Evolutionary conservation across 2,797 vertebrate species (phyloP).

Genomic region (Lindbergichthys nudifrons): DNA sequence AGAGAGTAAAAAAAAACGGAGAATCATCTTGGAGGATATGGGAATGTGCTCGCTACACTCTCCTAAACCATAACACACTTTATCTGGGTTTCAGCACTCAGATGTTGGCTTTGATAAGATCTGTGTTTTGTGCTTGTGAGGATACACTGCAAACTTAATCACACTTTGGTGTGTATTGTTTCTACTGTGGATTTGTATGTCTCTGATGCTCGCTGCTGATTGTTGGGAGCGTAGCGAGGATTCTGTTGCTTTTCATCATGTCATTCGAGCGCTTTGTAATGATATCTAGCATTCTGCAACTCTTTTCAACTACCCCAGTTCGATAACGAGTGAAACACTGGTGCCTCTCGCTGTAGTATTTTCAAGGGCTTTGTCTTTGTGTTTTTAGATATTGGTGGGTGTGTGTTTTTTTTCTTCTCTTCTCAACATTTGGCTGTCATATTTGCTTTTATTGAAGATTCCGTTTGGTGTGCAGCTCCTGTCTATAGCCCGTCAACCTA

Average conservation of each 20-base stretch:
- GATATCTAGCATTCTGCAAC: slow-evolving; percentile 52
- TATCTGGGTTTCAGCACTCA: slow-evolving; percentile 31
- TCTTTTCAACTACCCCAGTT: slow-evolving; percentile 49
- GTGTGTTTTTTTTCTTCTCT: slow-evolving; percentile 24
- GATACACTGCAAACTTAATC: slow-evolving; percentile 41
- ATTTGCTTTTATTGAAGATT: slow-evolving; percentile 79
- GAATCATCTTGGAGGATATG: slow-evolving; percentile 49
- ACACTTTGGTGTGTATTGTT: slow-evolving; percentile 39
- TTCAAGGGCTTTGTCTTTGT: slow-evolving; percentile 65
- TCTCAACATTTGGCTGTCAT: slow-evolving; percentile 72
- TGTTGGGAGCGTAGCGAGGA: slow-evolving; percentile 8
- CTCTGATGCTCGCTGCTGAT: slow-evolving; percentile 45
- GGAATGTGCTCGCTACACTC: slow-evolving; percentile 50
- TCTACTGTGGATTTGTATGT: slow-evolving; percentile 26
- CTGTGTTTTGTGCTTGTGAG: slow-evolving; percentile 14
- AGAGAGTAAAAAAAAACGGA: slow-evolving; percentile 5
- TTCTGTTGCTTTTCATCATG: slow-evolving; percentile 56
- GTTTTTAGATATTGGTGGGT: slow-evolving; percentile 60
- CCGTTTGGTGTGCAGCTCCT: slow-evolving; percentile 69
- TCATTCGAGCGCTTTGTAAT: slow-evolving; percentile 42
- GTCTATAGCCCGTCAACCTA: slow-evolving; percentile 75
- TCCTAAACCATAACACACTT: slow-evolving; percentile 46
- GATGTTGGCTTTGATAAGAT: slow-evolving; percentile 42
- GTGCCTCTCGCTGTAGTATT: slow-evolving; percentile 54
- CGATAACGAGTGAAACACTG: slow-evolving; percentile 53